Evolutionary conservation across 2,888 invertebrate genomes (phyloP).

Genomic region (Netelia melanura): DNA sequence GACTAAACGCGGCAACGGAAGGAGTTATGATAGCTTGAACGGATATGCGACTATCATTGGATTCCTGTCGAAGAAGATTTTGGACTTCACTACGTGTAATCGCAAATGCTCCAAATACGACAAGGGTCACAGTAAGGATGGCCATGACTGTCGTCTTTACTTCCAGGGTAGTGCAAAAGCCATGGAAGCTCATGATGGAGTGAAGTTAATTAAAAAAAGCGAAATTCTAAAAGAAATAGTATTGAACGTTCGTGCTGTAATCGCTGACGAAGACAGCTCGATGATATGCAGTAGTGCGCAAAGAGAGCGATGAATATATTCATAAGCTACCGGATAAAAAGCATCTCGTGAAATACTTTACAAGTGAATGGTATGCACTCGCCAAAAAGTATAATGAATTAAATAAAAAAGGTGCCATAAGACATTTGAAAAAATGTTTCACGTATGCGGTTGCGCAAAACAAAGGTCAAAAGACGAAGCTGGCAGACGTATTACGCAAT

Average conservation of each 20-base stretch:
- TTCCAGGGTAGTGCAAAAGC: slow-evolving; percentile 49
- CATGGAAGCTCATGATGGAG: slow-evolving; percentile 8
- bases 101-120: slow-evolving; percentile 60
- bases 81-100: slow-evolving; percentile 55
- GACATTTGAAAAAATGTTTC: slow-evolving; percentile 6
- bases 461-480: background rate
- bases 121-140: slow-evolving; percentile 41
- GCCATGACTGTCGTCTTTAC: slow-evolving; percentile 69
- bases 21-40: background rate
- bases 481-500: slow-evolving; percentile 6
- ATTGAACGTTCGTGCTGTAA: background rate
- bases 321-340: background rate
- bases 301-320: slow-evolving; percentile 9
- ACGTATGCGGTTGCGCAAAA: slow-evolving; percentile 6
- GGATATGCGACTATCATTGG: slow-evolving; percentile 55
- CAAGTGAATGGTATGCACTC: background rate
- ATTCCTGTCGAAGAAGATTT: slow-evolving; percentile 52
- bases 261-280: slow-evolving; percentile 6
- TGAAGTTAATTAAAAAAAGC: background rate
- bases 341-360: slow-evolving; percentile 3
- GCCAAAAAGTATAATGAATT: slow-evolving; percentile 1
- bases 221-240: background rate
- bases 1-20: slow-evolving; percentile 5
- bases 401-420: slow-evolving; percentile 3
- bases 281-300: slow-evolving; percentile 3